phyloP scores from a whole-genome alignment of 2,797 vertebrate genomes.

The Phalloptychus januarius region DNA sequence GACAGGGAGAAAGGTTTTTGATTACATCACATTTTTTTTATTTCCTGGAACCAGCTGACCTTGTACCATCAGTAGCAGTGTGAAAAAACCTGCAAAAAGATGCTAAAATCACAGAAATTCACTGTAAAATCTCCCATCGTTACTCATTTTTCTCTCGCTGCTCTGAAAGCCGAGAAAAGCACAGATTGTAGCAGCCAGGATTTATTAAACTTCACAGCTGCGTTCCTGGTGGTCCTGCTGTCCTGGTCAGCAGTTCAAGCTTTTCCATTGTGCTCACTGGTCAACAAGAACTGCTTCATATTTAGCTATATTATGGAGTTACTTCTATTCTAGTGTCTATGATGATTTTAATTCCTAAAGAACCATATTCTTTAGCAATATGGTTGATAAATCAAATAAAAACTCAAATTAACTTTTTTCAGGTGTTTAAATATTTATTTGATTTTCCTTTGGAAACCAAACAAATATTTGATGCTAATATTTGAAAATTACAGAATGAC shows the following conservation, averaged over 20 bases:
- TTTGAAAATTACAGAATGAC: background rate
- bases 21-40: background rate
- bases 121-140: background rate
- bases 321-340: background rate
- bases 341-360: background rate
- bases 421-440: background rate
- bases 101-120: background rate
- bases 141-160: background rate
- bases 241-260: slow-evolving; percentile 1
- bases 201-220: background rate
- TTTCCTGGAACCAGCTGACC: background rate
- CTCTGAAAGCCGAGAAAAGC: background rate
- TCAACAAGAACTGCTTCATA: background rate
- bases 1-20: background rate
- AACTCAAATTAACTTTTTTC: background rate
- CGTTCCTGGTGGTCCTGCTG: background rate
- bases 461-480: too few relatives aligned
- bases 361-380: too few relatives aligned
- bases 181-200: background rate
- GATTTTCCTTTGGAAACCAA: background rate
- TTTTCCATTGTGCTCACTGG: background rate
- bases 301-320: background rate
- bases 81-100: background rate
- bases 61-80: background rate
- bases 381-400: background rate